These are phyloP conservation scores for Balaeniceps rex DNA, from an alignment of 2,113 vertebrate species.

Conservation along the genomic window DNA sequence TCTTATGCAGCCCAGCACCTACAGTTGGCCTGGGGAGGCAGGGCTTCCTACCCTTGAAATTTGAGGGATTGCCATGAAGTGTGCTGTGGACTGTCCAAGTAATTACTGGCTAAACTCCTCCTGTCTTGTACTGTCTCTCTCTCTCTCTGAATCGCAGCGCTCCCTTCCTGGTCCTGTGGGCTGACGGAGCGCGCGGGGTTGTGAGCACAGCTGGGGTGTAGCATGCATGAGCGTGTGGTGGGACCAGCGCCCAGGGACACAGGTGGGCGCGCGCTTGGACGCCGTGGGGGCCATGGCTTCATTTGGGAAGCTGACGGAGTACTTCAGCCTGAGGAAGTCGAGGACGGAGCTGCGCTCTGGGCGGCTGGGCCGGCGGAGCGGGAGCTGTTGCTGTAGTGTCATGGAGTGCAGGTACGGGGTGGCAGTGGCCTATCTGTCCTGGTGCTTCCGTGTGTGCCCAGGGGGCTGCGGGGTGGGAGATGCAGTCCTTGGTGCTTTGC, in stretches of 20 bases:
- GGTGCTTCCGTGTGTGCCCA: accelerated
- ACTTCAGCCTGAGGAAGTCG: slow-evolving; percentile 88
- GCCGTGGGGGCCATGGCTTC: slow-evolving; percentile 76
- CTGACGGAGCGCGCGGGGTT: not conserved
- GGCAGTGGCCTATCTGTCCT: not conserved
- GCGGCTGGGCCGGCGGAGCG: slow-evolving; percentile 77
- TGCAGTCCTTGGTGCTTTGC: not conserved
- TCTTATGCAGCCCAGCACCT: not conserved
- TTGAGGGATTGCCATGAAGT: not conserved
- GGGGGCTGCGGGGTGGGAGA: not conserved
- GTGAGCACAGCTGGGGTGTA: not conserved
- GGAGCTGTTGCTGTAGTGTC: slow-evolving; percentile 87
- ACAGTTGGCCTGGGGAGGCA: not conserved
- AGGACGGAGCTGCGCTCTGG: slow-evolving; percentile 83
- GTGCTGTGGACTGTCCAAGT: not conserved
- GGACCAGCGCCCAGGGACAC: not conserved
- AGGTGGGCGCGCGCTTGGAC: not conserved
- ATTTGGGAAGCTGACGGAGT: slow-evolving; percentile 91
- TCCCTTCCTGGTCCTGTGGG: not conserved
- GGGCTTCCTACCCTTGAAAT: not conserved
- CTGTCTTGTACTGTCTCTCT: not conserved
- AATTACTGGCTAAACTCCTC: not conserved
- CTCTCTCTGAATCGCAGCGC: not conserved
- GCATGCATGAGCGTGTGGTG: not conserved
- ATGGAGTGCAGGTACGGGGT: slow-evolving; percentile 84